These are phyloP conservation scores for Acleris cristana DNA, from an alignment of 2,888 invertebrate genomes.

Conservation along the genomic window DNA sequence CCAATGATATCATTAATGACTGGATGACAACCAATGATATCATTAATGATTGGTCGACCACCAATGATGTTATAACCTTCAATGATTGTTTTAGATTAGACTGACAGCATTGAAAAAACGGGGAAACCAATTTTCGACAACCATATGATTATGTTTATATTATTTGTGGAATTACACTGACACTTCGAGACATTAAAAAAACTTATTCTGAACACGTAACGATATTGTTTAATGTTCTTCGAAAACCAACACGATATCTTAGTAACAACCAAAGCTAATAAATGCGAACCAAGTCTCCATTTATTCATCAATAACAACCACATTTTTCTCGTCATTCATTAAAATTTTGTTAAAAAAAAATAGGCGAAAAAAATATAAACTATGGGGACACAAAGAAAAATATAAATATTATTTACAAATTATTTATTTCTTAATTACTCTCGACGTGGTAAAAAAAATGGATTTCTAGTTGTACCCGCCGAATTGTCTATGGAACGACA, in stretches of 20 bases:
- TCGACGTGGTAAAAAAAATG: slow-evolving; percentile 49
- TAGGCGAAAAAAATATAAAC: slow-evolving; percentile 24
- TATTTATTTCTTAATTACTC: slow-evolving; percentile 41
- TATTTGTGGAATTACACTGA: no score
- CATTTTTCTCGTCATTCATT: slow-evolving; percentile 15
- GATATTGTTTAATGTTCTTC: neutral
- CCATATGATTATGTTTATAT: no score
- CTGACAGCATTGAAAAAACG: no score
- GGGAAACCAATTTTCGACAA: no score
- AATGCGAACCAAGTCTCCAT: slow-evolving; percentile 33
- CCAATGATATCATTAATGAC: no score
- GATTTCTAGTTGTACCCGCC: slow-evolving; percentile 24
- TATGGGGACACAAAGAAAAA: slow-evolving; percentile 42
- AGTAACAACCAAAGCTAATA: slow-evolving; percentile 24
- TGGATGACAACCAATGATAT: no score
- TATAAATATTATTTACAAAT: slow-evolving; percentile 67
- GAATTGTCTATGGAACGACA: neutral
- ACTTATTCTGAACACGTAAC: no score
- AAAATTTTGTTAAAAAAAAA: slow-evolving; percentile 29
- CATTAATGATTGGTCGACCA: no score
- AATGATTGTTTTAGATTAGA: no score
- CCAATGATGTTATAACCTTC: no score
- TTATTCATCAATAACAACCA: slow-evolving; percentile 32
- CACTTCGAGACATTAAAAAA: no score
- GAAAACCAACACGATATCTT: neutral